These are phyloP conservation scores for Heteromormyrus szaboi DNA, from an alignment of 2,797 vertebrate species.

Conservation along the genomic window DNA sequence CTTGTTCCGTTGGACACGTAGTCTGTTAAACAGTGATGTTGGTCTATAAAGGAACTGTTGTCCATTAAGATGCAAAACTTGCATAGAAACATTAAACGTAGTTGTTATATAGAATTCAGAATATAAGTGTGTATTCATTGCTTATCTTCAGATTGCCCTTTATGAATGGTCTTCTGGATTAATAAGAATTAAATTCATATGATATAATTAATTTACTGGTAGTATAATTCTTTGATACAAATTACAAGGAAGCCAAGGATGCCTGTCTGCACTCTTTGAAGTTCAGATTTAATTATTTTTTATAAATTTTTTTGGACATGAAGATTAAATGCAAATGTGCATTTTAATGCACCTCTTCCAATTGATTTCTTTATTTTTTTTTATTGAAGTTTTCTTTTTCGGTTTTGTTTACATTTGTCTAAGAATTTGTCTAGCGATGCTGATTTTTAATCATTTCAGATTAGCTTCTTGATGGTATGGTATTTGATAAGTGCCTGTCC, in stretches of 20 bases:
- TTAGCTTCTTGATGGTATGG: conserved; percentile 19
- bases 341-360: background rate
- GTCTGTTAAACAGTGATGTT: background rate
- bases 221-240: background rate
- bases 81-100: background rate
- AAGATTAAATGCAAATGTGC: background rate
- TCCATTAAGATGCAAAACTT: background rate
- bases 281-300: background rate
- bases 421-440: background rate
- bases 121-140: background rate
- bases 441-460: background rate
- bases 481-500: background rate
- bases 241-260: background rate
- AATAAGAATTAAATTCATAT: background rate
- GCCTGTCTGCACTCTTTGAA: background rate
- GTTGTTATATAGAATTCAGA: background rate
- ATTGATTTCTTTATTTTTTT: background rate
- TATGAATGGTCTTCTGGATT: background rate
- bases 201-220: background rate
- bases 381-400: background rate
- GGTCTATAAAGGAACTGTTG: background rate
- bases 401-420: conserved; percentile 1
- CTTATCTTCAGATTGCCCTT: background rate
- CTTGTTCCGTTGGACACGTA: background rate
- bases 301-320: background rate